Base-by-base conservation (phyloP, 1,140 invertebrate genomes). In the Anoplophora glabripennis region DNA sequence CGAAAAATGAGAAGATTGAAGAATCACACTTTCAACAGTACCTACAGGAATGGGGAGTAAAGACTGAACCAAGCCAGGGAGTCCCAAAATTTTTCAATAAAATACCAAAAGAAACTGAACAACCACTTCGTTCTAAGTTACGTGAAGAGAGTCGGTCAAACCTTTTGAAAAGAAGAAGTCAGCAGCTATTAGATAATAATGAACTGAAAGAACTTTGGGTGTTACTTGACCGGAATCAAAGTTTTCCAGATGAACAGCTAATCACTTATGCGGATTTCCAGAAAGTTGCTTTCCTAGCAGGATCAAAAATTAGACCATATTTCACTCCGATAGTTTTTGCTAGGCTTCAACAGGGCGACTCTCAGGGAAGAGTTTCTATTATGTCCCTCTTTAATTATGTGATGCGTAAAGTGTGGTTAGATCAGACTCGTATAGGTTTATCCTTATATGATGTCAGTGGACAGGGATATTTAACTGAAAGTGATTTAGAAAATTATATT, bases 401-500 rank as follows among this genome's bases (percentile, higher is more conserved):
- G 0, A 96, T 98, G 92, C 81, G 92, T 14, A 93, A 96, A 76
- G 89, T 94, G 4, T 97, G 94, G 93, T 76, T 96, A 7, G 89
- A 93, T 70, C 94, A 98, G 75, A 96, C 93, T 1, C 80, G 94
- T 70, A 93, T 98, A 61, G 93, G 92, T 0, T 78, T 98, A 5
- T 95, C 93, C 0, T 78, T 97, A 5, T 98, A 96, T 76, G 96
- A 99, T 80, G 87, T 90, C 5, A 88, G 89, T 11, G 96, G 95
- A 0, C 89, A 94, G 70, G 95, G 96, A 12, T 97, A 91, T 76
- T 80, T 98, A 0, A 86, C 88, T 63, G 94, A 97, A 82, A 82
- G 85, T 63, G 94, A 98, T 75, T 77, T 99, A 61, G 95, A 98
- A 78, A 94, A 92, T 74, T 99, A 97, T 73, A 96, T 98, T 64